Base-by-base conservation (phyloP, 1,140 invertebrate species). In the Aphelinus certus region DNA sequence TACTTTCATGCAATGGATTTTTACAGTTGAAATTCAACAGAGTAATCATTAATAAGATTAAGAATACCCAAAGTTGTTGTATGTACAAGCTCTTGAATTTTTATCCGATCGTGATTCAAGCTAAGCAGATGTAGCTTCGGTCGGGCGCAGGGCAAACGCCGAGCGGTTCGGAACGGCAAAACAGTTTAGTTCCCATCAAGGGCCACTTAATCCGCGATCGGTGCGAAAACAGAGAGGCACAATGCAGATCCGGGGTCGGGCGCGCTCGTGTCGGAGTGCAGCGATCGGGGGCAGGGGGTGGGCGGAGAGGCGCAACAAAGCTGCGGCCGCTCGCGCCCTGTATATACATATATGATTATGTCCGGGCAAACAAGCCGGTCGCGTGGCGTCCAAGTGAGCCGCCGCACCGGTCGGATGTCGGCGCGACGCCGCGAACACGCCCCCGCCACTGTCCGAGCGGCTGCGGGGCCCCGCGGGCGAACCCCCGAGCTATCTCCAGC, bases 111-210 rank as follows among this genome's bases (percentile, higher is more conserved):
- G 26, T 26, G 26, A 26, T 26, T 26, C 26, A 26, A 26, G 26
- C 26, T 26, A 26, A 26, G 26, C 26, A 26, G 26, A 26, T 26
- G 26, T 26, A 26, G 26, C 26, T 26, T 0, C 26, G 26, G 26
- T 26, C 26, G 26, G 26, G 26, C 26, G 26, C 26, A 26, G 26
- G 26, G 26, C 26, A 26, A 26, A 26, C 26, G 26, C 26, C 26
- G 26, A 26, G 26, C 26, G 26, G 26, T 26, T 26, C 46, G 46
- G 62, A 42, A 70, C 47, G 3, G 7, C 3, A 43, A 60, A 76
- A 66, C 69, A 76, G 78, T 85, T 84, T 82, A 83, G 83, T 86
- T 88, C 84, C 85, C 86, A 88, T 87, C 84, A 84, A 83, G 79
- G 78, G 77, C 77, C 79, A 83, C 83, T 86, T 86, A 85, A 86